Conservation (phyloP, 2,113 vertebrate genomes). For the Equus quagga region DNA sequence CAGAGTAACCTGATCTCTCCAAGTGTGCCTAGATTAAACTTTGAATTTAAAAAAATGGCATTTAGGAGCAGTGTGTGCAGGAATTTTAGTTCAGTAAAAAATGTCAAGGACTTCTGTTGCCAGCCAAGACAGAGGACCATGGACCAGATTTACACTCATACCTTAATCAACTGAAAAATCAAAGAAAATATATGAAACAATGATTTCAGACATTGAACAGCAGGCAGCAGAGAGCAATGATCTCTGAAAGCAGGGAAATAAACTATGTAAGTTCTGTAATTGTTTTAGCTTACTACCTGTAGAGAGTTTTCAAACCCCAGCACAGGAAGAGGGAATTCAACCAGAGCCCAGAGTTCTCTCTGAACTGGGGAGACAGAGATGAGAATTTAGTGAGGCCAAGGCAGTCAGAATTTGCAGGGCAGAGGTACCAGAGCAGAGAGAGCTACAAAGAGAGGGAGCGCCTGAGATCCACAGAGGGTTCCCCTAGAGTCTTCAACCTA, state of each 20-base stretch:
- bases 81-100: not conserved
- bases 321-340: not conserved
- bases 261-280: not conserved
- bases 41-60: not conserved
- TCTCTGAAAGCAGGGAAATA: not conserved
- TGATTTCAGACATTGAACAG: not conserved
- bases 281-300: not conserved
- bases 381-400: not conserved
- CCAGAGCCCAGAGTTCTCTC: not conserved
- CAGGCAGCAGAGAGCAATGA: not conserved
- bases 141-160: not conserved
- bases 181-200: not conserved
- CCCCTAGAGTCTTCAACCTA: not conserved
- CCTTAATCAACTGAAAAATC: constrained; percentile 11
- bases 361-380: not conserved
- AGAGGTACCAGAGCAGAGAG: not conserved
- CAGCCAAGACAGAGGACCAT: not conserved
- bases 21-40: not conserved
- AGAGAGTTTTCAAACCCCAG: not conserved
- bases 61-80: not conserved
- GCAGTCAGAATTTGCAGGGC: not conserved
- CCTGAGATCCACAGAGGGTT: not conserved
- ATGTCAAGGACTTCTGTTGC: not conserved
- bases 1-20: not conserved
- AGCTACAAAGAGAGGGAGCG: not conserved